These are phyloP conservation scores for Aleiodes testaceus DNA, from an alignment of 2,888 invertebrate genomes.

Conservation along the genomic window DNA sequence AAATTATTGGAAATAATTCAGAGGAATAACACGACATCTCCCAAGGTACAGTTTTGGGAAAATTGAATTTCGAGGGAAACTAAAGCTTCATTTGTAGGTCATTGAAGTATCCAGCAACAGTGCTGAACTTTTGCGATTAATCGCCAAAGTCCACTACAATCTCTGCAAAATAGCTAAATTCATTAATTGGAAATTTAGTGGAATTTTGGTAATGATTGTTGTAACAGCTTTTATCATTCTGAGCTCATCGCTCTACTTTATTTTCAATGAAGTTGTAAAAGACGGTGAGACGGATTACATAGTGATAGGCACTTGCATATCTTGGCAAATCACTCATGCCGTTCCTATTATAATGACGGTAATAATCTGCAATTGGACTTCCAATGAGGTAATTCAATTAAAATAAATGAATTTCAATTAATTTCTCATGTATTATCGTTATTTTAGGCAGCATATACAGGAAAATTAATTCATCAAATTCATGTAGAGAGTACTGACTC, in stretches of 20 bases:
- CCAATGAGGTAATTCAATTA: slow-evolving; percentile 38
- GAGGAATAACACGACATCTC: slow-evolving; percentile 41
- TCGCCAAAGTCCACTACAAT: slow-evolving; percentile 28
- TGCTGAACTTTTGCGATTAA: background rate
- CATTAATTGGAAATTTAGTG: slow-evolving; percentile 18
- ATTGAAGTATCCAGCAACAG: slow-evolving; percentile 1
- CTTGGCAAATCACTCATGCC: slow-evolving; percentile 45
- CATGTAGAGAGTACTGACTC: slow-evolving; percentile 42
- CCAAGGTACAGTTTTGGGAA: slow-evolving; percentile 36
- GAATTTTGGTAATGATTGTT: slow-evolving; percentile 39
- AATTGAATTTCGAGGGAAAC: too few species aligned
- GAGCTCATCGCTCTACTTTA: slow-evolving; percentile 46
- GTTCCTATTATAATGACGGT: slow-evolving; percentile 46
- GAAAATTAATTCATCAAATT: slow-evolving; percentile 49
- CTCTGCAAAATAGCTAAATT: slow-evolving; percentile 26
- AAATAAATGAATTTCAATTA: background rate
- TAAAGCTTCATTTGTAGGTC: slow-evolving; percentile 9
- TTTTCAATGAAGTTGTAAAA: slow-evolving; percentile 44
- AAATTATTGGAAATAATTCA: slow-evolving; percentile 40
- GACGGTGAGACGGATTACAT: slow-evolving; percentile 29
- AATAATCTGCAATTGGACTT: slow-evolving; percentile 47
- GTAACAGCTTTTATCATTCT: slow-evolving; percentile 39
- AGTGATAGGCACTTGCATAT: slow-evolving; percentile 40
- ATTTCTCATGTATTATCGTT: background rate
- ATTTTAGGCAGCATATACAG: slow-evolving; percentile 37